Conservation (phyloP, 2,113 vertebrate genomes). For the Macheiramphus alcinus region DNA sequence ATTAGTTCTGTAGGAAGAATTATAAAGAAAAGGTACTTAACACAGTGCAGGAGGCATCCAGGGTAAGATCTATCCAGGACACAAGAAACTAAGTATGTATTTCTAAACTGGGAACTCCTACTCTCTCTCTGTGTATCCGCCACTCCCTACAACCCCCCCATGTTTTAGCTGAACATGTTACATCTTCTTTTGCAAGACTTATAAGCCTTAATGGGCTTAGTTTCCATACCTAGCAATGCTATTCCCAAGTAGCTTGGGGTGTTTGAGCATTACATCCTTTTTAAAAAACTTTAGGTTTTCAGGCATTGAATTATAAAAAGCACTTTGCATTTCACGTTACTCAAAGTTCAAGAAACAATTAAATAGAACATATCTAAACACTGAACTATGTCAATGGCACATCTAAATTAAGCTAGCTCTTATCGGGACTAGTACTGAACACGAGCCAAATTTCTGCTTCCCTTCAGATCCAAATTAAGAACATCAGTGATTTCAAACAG, state of each 20-base stretch:
- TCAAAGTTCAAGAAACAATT: background rate
- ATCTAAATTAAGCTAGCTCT: background rate
- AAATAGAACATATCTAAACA: background rate
- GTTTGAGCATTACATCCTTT: background rate
- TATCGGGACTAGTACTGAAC: background rate
- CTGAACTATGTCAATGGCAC: background rate
- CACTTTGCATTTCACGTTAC: background rate
- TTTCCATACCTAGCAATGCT: background rate
- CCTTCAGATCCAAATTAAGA: background rate
- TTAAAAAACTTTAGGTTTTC: background rate
- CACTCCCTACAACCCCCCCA: background rate
- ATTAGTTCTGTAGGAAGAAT: background rate
- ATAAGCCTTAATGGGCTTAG: background rate
- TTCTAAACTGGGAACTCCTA: background rate
- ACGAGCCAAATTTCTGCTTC: background rate
- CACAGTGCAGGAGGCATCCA: background rate
- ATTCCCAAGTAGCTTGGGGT: background rate
- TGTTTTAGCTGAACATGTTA: background rate
- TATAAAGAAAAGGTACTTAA: background rate
- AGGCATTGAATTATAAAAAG: background rate
- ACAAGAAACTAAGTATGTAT: background rate
- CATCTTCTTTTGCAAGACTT: background rate
- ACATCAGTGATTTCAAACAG: background rate
- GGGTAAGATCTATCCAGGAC: background rate
- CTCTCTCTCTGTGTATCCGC: background rate